Conservation (phyloP, 2,113 vertebrate species). For the Entomyzon cyanotis region DNA sequence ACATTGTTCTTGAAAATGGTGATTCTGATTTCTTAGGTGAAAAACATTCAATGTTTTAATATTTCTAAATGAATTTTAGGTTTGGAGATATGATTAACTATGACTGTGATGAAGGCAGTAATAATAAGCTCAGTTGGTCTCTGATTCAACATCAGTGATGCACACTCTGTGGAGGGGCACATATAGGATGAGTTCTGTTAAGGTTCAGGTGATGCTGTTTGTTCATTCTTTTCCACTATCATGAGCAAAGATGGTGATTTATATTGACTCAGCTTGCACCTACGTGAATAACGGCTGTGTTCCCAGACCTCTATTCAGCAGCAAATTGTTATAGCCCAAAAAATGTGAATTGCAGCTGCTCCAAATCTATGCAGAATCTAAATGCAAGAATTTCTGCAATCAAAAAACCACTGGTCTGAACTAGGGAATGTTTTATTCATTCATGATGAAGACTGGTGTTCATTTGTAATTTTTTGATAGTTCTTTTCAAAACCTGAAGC, state of each 20-base stretch:
- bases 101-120: neutral
- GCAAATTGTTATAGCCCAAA: neutral
- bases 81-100: neutral
- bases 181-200: neutral
- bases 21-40: neutral
- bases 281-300: neutral
- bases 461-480: neutral
- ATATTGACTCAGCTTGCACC: neutral
- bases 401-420: neutral
- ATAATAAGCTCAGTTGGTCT: neutral
- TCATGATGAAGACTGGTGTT: neutral
- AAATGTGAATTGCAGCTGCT: neutral
- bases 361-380: neutral
- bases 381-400: neutral
- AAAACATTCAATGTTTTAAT: neutral
- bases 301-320: neutral
- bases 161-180: neutral
- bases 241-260: neutral
- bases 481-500: neutral
- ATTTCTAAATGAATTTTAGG: neutral
- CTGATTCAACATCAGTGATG: neutral
- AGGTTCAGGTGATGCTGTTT: neutral
- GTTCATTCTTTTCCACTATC: slow-evolving; percentile 6
- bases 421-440: neutral
- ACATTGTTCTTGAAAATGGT: neutral